Base-by-base conservation (phyloP, 2,113 vertebrate genomes). In the Sinocyclocheilus maitianheensis region DNA sequence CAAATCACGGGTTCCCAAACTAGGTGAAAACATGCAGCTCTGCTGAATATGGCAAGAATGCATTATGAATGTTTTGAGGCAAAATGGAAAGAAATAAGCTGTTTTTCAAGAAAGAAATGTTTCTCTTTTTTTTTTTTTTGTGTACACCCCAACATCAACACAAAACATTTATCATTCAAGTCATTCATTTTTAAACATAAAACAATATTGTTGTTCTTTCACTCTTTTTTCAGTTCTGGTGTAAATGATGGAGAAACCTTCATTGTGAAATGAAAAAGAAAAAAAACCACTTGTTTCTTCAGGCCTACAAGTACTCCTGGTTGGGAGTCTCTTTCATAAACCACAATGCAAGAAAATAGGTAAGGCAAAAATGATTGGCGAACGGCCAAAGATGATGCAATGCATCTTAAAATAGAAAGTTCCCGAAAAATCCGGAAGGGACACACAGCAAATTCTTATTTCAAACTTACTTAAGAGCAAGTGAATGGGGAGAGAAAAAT, bases 381-480 rank as follows among this genome's bases (percentile, higher is more conserved):
- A 62, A 63, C 1, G 30, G 55, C 9, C 30, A 40, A 37, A 60
- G 30, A 60, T 80, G 58, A 67, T 81, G 62, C 58, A 65, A 48
- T 51, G 24, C 6, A 48, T 48, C 16, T 51, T 48, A 46, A 20
- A 30, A 30, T 1, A 3, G 77, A 14, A 62, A 13, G 6, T 62
- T 79, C 18, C 9, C 0, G 40, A 81, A 81, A 30, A 65, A 80
- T 63, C 37, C 58, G n/a, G 43, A 72, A 55, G 53, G 37, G 67
- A 81, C 37, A 78, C 24, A 83, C 79, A 77, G 62, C 60, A 78
- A 81, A 88, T 83, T 65, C 79, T 78, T 84, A 83, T 88, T 88
- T 88, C 85, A 88, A 85, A 81, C 81, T 83, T 83, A 86, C 83
- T 79, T 88, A 75, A 48, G 65, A 24, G 55, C 4, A 43, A 86